Base-by-base conservation (phyloP, 2,888 invertebrate genomes). In the Hirtodrosophila trivittata region DNA sequence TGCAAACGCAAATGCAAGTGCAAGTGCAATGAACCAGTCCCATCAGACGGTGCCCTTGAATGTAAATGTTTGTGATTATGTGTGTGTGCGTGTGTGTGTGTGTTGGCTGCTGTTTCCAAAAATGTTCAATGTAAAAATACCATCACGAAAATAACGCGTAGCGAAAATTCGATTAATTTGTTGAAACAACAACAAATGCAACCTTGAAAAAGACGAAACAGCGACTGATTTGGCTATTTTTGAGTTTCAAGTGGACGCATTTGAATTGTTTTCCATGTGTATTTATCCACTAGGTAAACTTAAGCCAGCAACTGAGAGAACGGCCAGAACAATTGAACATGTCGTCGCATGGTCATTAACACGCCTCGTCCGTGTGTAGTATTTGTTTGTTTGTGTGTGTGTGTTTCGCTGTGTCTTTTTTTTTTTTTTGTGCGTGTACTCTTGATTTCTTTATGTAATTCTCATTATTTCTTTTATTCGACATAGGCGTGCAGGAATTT, bases 41-140 rank as follows among this genome's bases (percentile, higher is more conserved):
- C 39, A 60, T n/a, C 50, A 65, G 58, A 74, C 84, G 81, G 81
- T 66, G 85, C 85, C 80, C 80, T 80, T 80, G 85, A 80, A 84
- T 71, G 51, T 64, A 64, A 66, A 62, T 55, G 65, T 69, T n/a
- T 62, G 33, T 33, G 52, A n/a, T n/a, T n/a, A n/a, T 58, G 35
- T 21, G 12, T 52, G 9, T 49, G 35, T 32, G 32, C 28, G 2
- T 33, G 30, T 37, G 21, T 49, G 60, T 18, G 25, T 39, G 50
- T 55, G 33, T 54, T 52, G 56, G 62, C 47, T 60, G 58, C 56
- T 63, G 64, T 69, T 81, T 84, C 85, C 82, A 81, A 80, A 80
- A 80, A 71, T 81, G 71, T 77, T 73, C 57, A 69, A 69, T 74
- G 66, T 83, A 83, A 78, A 83, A 78, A 82, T 82, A 77, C n/a